Conservation (phyloP, 2,113 vertebrate genomes). For the Catagonus wagneri region DNA sequence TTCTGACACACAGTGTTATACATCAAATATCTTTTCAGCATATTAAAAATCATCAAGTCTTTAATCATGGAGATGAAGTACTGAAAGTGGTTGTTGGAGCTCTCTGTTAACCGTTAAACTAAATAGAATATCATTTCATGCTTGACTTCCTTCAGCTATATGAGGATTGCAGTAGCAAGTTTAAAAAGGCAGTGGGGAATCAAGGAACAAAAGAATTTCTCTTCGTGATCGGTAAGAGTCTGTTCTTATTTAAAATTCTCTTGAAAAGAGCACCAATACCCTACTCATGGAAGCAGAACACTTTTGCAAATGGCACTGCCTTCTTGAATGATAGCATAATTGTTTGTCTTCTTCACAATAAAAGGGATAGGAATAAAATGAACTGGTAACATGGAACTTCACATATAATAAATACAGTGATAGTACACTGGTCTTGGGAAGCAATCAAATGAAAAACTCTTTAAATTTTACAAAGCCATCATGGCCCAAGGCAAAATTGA, state of each 20-base stretch:
- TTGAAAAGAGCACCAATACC: constrained; percentile 60
- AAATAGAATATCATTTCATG: constrained; percentile 85
- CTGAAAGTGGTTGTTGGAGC: constrained; percentile 71
- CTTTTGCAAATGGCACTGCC: constrained; percentile 11
- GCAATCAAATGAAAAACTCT: background rate
- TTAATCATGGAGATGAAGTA: constrained; percentile 72
- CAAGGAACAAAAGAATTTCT: constrained; percentile 54
- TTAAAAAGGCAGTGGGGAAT: constrained; percentile 40
- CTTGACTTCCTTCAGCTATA: constrained; percentile 78
- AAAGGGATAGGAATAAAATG: constrained; percentile 68
- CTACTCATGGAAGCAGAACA: constrained; percentile 27
- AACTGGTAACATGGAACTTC: constrained; percentile 5
- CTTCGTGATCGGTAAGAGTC: constrained; percentile 45
- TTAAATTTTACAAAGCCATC: background rate
- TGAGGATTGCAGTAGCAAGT: constrained; percentile 46
- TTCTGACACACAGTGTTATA: constrained; percentile 59
- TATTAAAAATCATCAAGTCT: constrained; percentile 84
- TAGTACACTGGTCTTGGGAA: background rate
- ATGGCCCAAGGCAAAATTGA: background rate
- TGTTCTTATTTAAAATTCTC: constrained; percentile 73
- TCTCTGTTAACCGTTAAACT: constrained; percentile 82
- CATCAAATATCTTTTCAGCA: constrained; percentile 70
- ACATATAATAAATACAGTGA: constrained; percentile 38
- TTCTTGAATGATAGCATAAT: constrained; percentile 30
- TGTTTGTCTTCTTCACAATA: constrained; percentile 56